These are phyloP conservation scores for Spatulosminthurus flaviceps DNA, from an alignment of 2,888 invertebrate species.

Conservation along the genomic window DNA sequence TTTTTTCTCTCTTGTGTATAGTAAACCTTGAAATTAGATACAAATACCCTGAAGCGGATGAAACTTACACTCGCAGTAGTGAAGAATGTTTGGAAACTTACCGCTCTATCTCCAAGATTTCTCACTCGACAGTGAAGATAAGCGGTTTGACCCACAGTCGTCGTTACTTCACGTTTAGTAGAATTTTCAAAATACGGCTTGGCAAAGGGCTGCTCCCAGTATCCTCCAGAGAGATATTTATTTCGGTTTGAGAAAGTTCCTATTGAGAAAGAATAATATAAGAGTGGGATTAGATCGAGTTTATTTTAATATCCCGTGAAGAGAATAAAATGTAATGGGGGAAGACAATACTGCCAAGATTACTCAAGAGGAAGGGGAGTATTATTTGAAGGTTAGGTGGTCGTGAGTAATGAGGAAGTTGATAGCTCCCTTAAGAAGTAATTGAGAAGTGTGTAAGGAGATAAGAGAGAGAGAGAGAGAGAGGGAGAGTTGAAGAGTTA, in stretches of 20 bases:
- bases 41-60: no score
- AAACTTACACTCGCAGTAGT: no score
- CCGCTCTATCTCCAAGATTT: constrained; percentile 88
- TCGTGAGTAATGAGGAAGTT: neutral
- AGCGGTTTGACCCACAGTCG: constrained; percentile 87
- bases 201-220: constrained; percentile 77
- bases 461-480: neutral
- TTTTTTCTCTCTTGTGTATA: no score
- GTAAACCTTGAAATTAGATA: no score
- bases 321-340: no score
- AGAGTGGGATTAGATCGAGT: no score
- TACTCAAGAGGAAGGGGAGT: no score
- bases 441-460: neutral
- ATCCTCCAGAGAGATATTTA: constrained; percentile 62
- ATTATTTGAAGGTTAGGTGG: neutral
- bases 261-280: constrained; percentile 56
- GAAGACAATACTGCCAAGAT: no score
- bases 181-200: constrained; percentile 91
- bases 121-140: constrained; percentile 85
- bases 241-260: constrained; percentile 63
- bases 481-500: neutral
- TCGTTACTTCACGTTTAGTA: constrained; percentile 83
- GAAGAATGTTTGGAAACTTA: no score
- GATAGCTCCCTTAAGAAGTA: neutral
- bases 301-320: no score